Evolutionary conservation across 2,888 invertebrate species (phyloP), one percentile per base, ranked within the genome.

Genomic region (Lepidonotus clava): DNA sequence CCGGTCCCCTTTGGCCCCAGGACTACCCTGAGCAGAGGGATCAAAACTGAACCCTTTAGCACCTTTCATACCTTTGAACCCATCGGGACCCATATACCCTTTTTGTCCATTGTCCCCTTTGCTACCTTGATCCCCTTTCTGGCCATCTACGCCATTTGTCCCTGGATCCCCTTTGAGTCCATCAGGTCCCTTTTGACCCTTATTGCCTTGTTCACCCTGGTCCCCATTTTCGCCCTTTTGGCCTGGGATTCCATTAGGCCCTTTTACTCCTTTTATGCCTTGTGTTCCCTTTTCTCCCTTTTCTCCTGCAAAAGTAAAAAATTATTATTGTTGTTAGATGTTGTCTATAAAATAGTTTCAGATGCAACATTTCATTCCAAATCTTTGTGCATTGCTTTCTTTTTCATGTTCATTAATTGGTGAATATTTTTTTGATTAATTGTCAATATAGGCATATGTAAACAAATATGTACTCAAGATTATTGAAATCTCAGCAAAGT

Each of bases 251-350:
- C 80, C 80, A 21, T 11, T 21, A 1, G 41, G n/a, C 1, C 80
- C 80, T 18, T 46, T 51, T 0, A 24, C 41, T 1, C 80, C 76
- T 1, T n/a, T 28, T 38, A n/a, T 0, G 1, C 76, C 80, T 24
- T 18, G 41, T 28, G 24, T 11, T 2, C 80, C 80, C 46, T 80
- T 80, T 4, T 80, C 80, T 18, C 80, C 80, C 21, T 80, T 41
- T 40, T 80, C 1, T 6, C 80, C 80, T 46, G 46, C 8, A 6
- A 34, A 8, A 67, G 34, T 32, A n/a, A n/a, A n/a, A 56, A n/a
- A n/a, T n/a, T n/a, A n/a, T n/a, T n/a, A n/a, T n/a, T n/a, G n/a
- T n/a, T n/a, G n/a, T n/a, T n/a, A n/a, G n/a, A n/a, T n/a, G n/a
- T n/a, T n/a, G n/a, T n/a, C n/a, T n/a, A n/a, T n/a, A n/a, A n/a